A percentile compares a stretch with the other conserved stretches of the same genome.
phyloP scores from a whole-genome alignment of 2,888 invertebrate species.

The Amphimallon solstitiale region DNA sequence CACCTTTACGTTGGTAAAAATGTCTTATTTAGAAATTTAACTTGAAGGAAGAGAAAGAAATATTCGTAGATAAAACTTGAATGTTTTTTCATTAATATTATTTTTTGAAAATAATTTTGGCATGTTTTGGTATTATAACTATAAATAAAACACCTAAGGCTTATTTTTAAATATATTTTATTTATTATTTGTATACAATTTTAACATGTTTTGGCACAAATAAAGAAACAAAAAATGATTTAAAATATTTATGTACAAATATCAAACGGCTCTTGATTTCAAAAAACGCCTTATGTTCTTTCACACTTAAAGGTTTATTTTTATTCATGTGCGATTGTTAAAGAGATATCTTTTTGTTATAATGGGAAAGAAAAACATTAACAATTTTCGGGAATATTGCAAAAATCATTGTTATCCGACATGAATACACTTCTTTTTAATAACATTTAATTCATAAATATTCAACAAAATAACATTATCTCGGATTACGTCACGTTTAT shows the following conservation, averaged over 20 bases:
- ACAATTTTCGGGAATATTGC: slow-evolving; percentile 13
- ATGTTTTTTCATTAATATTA: no score
- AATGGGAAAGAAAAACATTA: slow-evolving; percentile 27
- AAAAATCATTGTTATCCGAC: neutral
- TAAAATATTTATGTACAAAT: slow-evolving; percentile 28
- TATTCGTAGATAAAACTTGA: no score
- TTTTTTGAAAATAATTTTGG: no score
- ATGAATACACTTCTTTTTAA: neutral
- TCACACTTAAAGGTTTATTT: neutral
- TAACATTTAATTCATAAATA: slow-evolving; percentile 1
- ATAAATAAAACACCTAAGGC: no score
- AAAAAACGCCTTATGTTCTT: neutral
- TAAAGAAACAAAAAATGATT: slow-evolving; percentile 9
- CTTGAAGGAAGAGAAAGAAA: no score
- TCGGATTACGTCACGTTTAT: slow-evolving; percentile 18
- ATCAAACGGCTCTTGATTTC: slow-evolving; percentile 2
- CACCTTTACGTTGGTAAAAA: no score
- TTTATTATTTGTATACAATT: slow-evolving; percentile 39
- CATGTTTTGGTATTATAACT: no score
- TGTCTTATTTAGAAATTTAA: no score
- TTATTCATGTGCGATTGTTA: slow-evolving; percentile 4
- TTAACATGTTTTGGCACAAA: slow-evolving; percentile 38
- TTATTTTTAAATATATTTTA: slow-evolving; percentile 31
- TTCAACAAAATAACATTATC: slow-evolving; percentile 21
- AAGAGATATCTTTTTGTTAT: slow-evolving; percentile 15